These are phyloP conservation scores for Geophilus truncorum DNA, from an alignment of 2,888 invertebrate species.

Conservation along the genomic window DNA sequence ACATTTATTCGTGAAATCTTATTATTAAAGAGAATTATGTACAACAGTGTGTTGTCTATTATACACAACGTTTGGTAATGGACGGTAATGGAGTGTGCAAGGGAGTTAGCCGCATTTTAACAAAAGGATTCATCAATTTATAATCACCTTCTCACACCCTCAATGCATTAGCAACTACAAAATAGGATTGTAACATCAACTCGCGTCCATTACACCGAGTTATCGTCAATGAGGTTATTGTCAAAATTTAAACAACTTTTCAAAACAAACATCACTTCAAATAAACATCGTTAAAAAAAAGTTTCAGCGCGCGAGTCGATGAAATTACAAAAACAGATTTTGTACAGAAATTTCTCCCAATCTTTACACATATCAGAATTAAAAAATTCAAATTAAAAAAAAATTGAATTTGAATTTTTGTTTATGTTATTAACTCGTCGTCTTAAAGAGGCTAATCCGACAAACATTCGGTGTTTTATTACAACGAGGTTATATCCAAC, in stretches of 20 bases:
- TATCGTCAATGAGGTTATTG: constrained; percentile 20
- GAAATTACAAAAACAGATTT: too few relatives aligned
- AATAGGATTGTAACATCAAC: constrained; percentile 5
- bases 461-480: not conserved
- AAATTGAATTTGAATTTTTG: too few relatives aligned
- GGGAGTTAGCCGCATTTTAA: constrained; percentile 24
- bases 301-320: too few relatives aligned
- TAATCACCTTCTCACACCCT: constrained; percentile 23
- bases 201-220: not conserved
- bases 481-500: not conserved
- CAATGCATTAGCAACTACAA: constrained; percentile 18
- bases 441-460: not conserved
- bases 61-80: constrained; percentile 19
- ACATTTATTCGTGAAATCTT: not conserved
- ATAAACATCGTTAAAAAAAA: not conserved
- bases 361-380: too few relatives aligned
- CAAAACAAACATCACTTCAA: not conserved
- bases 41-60: constrained; percentile 17
- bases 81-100: constrained; percentile 24
- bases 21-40: constrained; percentile 19
- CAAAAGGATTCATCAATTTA: constrained; percentile 27
- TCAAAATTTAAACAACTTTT: constrained; percentile 16
- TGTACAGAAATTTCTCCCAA: too few relatives aligned
- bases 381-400: too few relatives aligned
- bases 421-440: not conserved